Base-by-base conservation (phyloP, 2,888 invertebrate species). In the Eubasilissa splendida region DNA sequence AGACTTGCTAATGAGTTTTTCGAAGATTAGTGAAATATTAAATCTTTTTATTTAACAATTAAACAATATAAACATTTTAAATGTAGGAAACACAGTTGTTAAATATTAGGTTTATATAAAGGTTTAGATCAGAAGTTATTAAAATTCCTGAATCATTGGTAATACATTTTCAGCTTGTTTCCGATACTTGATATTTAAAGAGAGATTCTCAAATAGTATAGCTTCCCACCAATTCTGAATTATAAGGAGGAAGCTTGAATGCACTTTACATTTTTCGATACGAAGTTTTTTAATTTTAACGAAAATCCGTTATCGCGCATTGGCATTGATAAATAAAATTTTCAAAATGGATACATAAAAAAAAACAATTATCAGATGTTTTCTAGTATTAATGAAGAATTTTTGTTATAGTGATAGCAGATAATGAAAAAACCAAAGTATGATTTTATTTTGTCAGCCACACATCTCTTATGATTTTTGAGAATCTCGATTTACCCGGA, bases 121-220 rank as follows among this genome's bases (percentile, higher is more conserved):
- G 53, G 70, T 70, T 70, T 10, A 54, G 8, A 70, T 70, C 70
- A 9, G 22, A 70, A 70, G 8, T 70, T 70, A 70, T 70, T 70
- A 22, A 70, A 54, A 70, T 12, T 70, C 5, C 70, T 31, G 22
- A 53, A 70, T 54, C 70, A 70, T 52, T 53, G 70, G 5, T 11
- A 54, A 8, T 70, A 54, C n/a, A 70, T 70, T 70, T 54, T 70
- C 70, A 9, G 53, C 52, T 12, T 22, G 70, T 22, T 70, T 70
- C 54, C 70, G 2, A 53, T 70, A 70, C 31, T 50, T 4, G 9
- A 22, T 54, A 70, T 11, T n/a, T 58, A 2, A 58, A 1, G 12
- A 66, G n/a, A 12, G 42, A 66, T 42, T 12, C 66, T 66, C 66
- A 66, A 65, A 42, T n/a, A 66, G 42, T 5, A 42, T 42, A 22